Evolutionary conservation across 2,797 vertebrate genomes (phyloP), one percentile per base, ranked within the genome.

Genomic region (Acomys russatus): DNA sequence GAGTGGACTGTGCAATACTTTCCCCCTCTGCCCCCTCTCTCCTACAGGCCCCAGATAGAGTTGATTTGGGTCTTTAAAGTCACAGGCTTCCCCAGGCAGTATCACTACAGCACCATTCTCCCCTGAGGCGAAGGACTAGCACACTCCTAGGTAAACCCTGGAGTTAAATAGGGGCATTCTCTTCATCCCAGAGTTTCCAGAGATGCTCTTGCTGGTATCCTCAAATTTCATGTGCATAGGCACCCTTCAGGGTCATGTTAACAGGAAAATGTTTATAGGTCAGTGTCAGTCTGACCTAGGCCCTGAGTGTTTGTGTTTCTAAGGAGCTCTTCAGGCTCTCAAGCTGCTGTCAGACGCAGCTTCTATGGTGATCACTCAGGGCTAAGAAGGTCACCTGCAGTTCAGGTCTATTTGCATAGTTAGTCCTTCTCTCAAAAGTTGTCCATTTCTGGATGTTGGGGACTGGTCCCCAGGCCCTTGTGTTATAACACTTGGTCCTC

Each of bases 1-100:
- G 64, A 51, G 63, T 74, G 68, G 51, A 70, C 56, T 54, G 4
- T 83, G 56, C 38, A 61, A 10, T n/a, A 14, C 59, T 77, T 61
- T 25, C 20, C 20, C 33, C 4, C 12, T 54, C 63, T 92, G 84
- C 66, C 35, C 20, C 7, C 0, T 82, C 4, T 74, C 54, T 71
- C 3, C 59, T 35, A 44, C 3, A 82, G 49, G 17, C 9, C 14
- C 63, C 38, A 66, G 73, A 44, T 86, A 38, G 25, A 51, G 33
- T 35, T 66, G 73, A 66, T 77, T 51, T 73, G 64, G 79, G 85
- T 82, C 84, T 96, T 88, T 84, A 78, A 79, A 90, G 51, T 44
- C 51, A n/a, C 11, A 56, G 61, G 9, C n/a, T 76, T 89, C 70
- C 35, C 15, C 30, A 90, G 56, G 88, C 63, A 25, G 2, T 71